Evolutionary conservation across 2,888 invertebrate species (phyloP), one percentile per base, ranked within the genome.

Genomic region (Nezara viridula): DNA sequence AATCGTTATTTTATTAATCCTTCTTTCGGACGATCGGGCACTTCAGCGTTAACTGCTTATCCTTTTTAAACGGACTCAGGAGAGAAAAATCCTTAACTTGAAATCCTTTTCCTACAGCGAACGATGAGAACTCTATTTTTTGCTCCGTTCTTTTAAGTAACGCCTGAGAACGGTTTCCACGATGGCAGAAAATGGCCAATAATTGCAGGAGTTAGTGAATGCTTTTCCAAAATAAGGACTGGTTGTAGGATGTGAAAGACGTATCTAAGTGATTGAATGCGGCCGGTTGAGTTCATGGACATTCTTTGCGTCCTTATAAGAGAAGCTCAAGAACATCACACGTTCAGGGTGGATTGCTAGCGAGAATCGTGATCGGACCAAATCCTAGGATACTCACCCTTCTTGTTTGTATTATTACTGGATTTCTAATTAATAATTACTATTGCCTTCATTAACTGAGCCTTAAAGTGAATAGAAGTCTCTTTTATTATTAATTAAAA

Each of bases 191-290:
- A 37, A 37, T 24, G 21, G 66, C 16, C 66, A 16, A 19, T 32
- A 9, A 19, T 73, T 24, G n/a, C 5, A 32, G 27, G 16, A 27
- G 0, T 2, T 27, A 27, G 60, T 19, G 37, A 7, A 37, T 5
- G 32, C 66, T 73, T 73, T 73, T 19, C 66, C 66, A 37, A 73
- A 73, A 37, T 73, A 37, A 73, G 66, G 9, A 73, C 66, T 37
- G 7, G 32, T 73, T 32, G 32, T 73, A 3, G 66, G 32, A 73
- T 73, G 66, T 32, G 66, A 21, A 73, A 37, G 66, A 73, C 32
- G 16, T 73, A 0, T 32, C 66, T 37, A 21, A 37, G 66, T 73
- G 7, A 73, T 37, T 73, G 37, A 73, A 73, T 73, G 66, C 7
- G 32, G 19, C 19, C 32, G 32, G 14, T 37, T 21, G 66, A 73